phyloP scores from a whole-genome alignment of 2,888 invertebrate genomes.

The Polietes domitor region DNA sequence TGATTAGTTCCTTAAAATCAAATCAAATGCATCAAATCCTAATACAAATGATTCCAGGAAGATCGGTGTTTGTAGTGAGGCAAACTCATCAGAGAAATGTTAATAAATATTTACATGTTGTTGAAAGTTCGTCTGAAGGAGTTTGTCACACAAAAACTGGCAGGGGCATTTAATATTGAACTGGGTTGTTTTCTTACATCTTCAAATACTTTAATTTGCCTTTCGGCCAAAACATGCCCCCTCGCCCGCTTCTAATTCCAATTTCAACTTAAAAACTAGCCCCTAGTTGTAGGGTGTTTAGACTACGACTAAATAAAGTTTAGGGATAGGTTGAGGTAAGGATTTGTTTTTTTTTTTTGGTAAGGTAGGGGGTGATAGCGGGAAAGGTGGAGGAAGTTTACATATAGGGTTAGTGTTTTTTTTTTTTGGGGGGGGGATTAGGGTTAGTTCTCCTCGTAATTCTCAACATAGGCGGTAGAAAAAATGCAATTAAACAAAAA shows the following conservation, averaged over 20 bases:
- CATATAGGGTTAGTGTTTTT: too few relatives aligned
- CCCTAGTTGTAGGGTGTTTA: too few relatives aligned
- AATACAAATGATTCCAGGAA: not conserved
- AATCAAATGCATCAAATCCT: conserved; percentile 5
- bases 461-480: conserved; percentile 11
- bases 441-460: conserved; percentile 4
- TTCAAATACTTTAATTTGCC: not conserved
- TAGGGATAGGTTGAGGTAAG: not conserved
- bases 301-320: conserved; percentile 5
- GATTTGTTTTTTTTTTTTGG: too few relatives aligned
- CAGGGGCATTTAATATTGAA: too few relatives aligned
- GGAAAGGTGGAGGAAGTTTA: not conserved
- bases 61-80: not conserved
- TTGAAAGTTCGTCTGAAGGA: not conserved
- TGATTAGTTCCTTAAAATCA: not conserved
- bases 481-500: conserved; percentile 35
- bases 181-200: not conserved
- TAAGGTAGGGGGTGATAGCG: not conserved
- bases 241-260: not conserved
- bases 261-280: conserved; percentile 2
- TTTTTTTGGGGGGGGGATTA: not conserved
- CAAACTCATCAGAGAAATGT: not conserved
- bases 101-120: conserved; percentile 14
- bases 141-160: not conserved
- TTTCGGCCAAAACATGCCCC: not conserved